Percentiles rank a stretch among this genome's conserved stretches.
phyloP scores from a whole-genome alignment of 2,888 invertebrate genomes.

The Dryobota labecula region DNA sequence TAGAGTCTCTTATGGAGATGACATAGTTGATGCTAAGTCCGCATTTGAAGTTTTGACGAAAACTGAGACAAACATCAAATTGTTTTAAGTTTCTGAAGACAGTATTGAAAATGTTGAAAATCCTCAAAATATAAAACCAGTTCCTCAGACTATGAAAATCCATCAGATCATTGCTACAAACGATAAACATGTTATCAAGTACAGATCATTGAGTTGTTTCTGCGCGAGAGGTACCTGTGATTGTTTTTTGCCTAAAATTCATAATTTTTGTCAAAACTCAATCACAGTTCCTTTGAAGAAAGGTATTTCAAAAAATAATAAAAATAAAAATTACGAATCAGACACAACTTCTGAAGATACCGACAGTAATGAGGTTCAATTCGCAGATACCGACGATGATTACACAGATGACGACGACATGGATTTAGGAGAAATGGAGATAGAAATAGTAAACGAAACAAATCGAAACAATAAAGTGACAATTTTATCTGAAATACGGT shows the following conservation, averaged over 20 bases:
- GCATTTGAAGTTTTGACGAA: conserved; percentile 6
- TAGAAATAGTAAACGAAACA: conserved; percentile 9
- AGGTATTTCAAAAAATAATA: neutral
- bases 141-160: neutral
- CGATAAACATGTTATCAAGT: conserved; percentile 4
- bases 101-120: neutral
- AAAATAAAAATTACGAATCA: neutral
- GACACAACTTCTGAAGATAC: neutral
- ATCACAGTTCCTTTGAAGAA: neutral
- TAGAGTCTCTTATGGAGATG: conserved; percentile 5
- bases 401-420: conserved; percentile 1
- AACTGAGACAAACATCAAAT: neutral
- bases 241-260: conserved; percentile 6
- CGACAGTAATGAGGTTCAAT: conserved; percentile 1
- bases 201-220: neutral
- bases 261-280: neutral
- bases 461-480: neutral
- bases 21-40: conserved; percentile 3
- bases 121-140: neutral
- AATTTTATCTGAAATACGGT: conserved; percentile 7
- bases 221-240: neutral
- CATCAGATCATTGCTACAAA: conserved; percentile 8
- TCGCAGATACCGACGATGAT: neutral
- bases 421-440: neutral
- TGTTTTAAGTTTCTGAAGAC: neutral